Conservation (phyloP, 2,888 invertebrate genomes). For the Tipula vernalis region DNA sequence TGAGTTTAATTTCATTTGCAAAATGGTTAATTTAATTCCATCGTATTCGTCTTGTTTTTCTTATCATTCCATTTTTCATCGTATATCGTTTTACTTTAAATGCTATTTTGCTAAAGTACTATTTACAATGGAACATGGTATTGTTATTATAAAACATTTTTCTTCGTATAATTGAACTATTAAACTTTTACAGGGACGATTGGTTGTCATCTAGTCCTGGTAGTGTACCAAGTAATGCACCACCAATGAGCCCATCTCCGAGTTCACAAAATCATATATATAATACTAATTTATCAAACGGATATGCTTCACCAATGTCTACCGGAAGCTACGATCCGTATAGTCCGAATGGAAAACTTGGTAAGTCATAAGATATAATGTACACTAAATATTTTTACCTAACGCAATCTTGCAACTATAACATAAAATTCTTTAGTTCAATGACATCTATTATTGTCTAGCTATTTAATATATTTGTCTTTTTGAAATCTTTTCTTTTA, state of each 20-base stretch:
- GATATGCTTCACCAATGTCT: conserved; percentile 76
- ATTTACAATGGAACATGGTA: no score
- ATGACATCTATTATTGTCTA: background rate
- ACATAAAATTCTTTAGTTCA: background rate
- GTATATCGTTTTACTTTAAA: no score
- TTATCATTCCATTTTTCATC: no score
- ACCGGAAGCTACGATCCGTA: conserved; percentile 83
- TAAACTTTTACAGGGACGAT: conserved; percentile 36
- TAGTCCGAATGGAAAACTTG: conserved; percentile 80
- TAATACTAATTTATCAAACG: conserved; percentile 42
- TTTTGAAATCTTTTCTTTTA: background rate
- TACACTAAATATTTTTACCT: background rate
- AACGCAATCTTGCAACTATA: no score
- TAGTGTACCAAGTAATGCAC: conserved; percentile 41
- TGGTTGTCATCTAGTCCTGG: conserved; percentile 52
- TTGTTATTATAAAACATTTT: no score
- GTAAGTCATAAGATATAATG: conserved; percentile 41
- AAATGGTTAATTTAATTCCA: no score
- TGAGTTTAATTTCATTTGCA: no score
- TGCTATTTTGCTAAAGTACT: no score
- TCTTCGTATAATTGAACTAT: background rate
- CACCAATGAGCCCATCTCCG: conserved; percentile 56
- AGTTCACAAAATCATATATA: conserved; percentile 40
- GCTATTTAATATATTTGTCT: background rate
- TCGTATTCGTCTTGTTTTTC: no score